Evolutionary conservation across 2,888 invertebrate species (phyloP).

Genomic region (Lasius fuliginosus): DNA sequence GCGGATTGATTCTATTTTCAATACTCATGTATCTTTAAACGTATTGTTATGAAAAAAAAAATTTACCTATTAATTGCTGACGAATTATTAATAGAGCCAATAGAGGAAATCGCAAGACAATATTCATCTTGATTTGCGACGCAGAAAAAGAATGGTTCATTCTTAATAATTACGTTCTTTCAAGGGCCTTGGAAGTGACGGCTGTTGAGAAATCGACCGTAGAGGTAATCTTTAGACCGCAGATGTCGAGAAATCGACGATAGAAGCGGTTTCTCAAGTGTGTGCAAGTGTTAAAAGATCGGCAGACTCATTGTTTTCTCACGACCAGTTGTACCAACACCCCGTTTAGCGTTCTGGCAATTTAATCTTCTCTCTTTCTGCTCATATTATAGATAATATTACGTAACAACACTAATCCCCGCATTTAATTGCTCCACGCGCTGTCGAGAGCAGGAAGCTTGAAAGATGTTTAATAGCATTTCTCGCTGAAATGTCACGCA

Average conservation of each 20-base stretch:
- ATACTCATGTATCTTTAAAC: not conserved
- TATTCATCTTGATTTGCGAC: constrained; percentile 10
- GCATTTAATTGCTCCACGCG: not conserved
- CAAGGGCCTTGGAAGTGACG: constrained; percentile 29
- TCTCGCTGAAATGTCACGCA: not conserved
- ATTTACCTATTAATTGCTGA: not conserved
- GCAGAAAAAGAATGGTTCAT: not conserved
- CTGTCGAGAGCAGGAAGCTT: not conserved
- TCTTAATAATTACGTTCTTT: constrained; percentile 17
- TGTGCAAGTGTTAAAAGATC: not conserved
- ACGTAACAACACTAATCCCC: not conserved
- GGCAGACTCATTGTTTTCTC: not conserved
- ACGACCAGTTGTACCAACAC: not conserved
- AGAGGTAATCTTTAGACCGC: constrained; percentile 18
- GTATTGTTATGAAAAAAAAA: not conserved
- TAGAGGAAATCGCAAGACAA: not conserved
- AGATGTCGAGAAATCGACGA: constrained; percentile 22
- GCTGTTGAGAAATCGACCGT: constrained; percentile 26
- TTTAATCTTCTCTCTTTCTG: not conserved
- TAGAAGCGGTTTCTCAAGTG: not conserved
- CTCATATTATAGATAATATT: not conserved
- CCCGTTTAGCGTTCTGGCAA: not conserved
- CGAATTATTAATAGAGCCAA: not conserved
- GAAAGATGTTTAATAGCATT: not conserved
- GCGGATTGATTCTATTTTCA: not conserved